Evolutionary conservation across 2,888 invertebrate species (phyloP), one percentile per base, ranked within the genome.

Genomic region (Meganola albula): DNA sequence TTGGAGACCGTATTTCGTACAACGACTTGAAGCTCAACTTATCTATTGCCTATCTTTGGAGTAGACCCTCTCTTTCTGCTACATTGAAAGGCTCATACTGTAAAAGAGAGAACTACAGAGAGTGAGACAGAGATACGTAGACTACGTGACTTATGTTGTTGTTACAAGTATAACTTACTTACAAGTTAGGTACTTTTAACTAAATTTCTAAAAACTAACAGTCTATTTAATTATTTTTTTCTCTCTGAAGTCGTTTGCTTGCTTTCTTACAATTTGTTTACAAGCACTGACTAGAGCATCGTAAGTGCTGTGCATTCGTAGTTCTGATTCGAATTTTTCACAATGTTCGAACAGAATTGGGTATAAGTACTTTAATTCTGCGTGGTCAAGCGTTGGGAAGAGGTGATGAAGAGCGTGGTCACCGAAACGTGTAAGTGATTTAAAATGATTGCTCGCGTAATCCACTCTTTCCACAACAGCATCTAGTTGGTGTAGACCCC

Each of bases 381-480:
- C 90, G 55, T 95, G 94, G 63, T 95, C 95, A 16, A 95, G 55
- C 0, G 93, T 92, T 0, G 95, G 95, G 52, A 95, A 91, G 10
- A 95, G 76, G 70, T 95, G 95, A 66, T 95, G 95, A 1, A 95
- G 74, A 0, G 88, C 87, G 61, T 95, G 95, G 37, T 92, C 90
- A 0, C 95, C 95, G 54, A 93, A 95, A 39, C 90, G 88, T 0
- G 92, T 91, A 31, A 94, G 65, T 0, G 90, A 88, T 40, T 92
- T 74, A 60, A 92, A 91, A 40, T 89, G 87, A 23, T 89, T 62
- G 8, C 90, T 89, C 6, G 89, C 89, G 37, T 91, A 82, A 42
- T 93, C 91, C 10, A 88, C 78, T 41, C 93, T 87, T 60, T 93
- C 94, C 14, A 91, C 88, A 0, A 93, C 87, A 0, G 93, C 89